Evolutionary conservation across 1,140 invertebrate species (phyloP), one percentile per base, ranked within the genome.

Genomic region (Drosophila rufa): DNA sequence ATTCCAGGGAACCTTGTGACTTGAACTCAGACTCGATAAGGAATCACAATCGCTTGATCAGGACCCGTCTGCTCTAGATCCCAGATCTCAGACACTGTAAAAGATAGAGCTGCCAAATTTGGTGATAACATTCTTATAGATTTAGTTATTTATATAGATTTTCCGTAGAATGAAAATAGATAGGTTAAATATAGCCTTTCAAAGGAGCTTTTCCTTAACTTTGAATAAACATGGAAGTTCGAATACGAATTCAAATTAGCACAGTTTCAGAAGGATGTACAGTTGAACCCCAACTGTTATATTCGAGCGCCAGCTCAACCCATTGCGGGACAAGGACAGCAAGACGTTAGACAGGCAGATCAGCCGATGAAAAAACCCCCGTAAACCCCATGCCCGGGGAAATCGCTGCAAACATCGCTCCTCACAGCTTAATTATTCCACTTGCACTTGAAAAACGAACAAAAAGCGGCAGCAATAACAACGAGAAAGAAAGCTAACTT

Each of bases 381-480:
- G 3, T 4, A 9, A 30, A 30, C 43, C 43, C 15, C 50, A 30
- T n/a, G 33, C 11, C 9, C 33, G 33, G 33, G 33, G 33, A 36
- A 11, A 33, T 56, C 40, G 61, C 17, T 19, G 14, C 14, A n/a
- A n/a, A n/a, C 40, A 25, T 30, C 51, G 25, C 40, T 33, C 33
- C n/a, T 56, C 42, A 46, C 58, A 25, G 22, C 15, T 55, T 53
- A 47, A 64, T 75, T 45, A 75, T 75, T 75, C 27, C 53, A 79
- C 55, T 79, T 71, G 33, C 53, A 71, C 51, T 79, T 70, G 76
- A 51, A 79, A 79, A 36, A 57, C 25, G 15, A 51, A 45, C 36
- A 64, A 19, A 50, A 68, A 78, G 30, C 51, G 4, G 1, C 36
- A 45, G 22, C 25, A 38, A 30, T 30, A 57, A 19, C 30, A 62